Evolutionary conservation across 2,113 vertebrate species (phyloP).

Genomic region (Sitta europaea): DNA sequence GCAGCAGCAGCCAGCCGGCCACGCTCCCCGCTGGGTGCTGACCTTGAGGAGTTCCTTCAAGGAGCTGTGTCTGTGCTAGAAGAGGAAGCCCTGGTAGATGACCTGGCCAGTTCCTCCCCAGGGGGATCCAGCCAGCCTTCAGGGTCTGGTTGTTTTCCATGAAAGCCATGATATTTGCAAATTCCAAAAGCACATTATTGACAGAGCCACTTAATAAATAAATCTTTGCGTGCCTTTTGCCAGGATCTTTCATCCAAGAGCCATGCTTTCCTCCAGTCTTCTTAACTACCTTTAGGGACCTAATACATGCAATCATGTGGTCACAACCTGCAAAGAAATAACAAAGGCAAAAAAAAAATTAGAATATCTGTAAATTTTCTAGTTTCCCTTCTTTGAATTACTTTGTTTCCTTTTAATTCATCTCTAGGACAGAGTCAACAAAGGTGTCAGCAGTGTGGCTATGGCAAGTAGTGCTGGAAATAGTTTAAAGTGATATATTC

Average conservation of each 20-base stretch:
- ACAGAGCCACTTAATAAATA: slow-evolving; percentile 84
- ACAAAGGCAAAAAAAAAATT: neutral
- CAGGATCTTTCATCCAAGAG: slow-evolving; percentile 89
- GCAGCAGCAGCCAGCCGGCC: slow-evolving; percentile 78
- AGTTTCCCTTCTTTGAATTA: neutral
- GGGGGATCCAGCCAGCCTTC: slow-evolving; percentile 62
- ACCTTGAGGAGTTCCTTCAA: slow-evolving; percentile 89
- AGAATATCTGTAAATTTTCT: neutral
- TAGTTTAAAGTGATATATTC: neutral
- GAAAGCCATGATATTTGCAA: slow-evolving; percentile 79
- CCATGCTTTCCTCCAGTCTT: slow-evolving; percentile 76
- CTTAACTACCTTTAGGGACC: slow-evolving; percentile 91
- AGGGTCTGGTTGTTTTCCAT: slow-evolving; percentile 66
- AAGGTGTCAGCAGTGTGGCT: neutral
- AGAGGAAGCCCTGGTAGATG: slow-evolving; percentile 83
- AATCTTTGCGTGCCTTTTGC: slow-evolving; percentile 78
- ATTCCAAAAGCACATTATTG: slow-evolving; percentile 81
- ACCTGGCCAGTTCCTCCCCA: slow-evolving; percentile 91
- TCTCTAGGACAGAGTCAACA: neutral
- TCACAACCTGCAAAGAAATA: slow-evolving; percentile 80
- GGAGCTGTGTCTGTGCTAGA: slow-evolving; percentile 85
- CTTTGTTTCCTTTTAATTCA: neutral
- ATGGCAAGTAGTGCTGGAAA: neutral
- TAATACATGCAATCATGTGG: slow-evolving; percentile 76
- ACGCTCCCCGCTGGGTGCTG: slow-evolving; percentile 75